Percentiles rank a stretch among this genome's conserved stretches.
phyloP scores from a whole-genome alignment of 2,797 vertebrate genomes.

The Acanthurus tractus region DNA sequence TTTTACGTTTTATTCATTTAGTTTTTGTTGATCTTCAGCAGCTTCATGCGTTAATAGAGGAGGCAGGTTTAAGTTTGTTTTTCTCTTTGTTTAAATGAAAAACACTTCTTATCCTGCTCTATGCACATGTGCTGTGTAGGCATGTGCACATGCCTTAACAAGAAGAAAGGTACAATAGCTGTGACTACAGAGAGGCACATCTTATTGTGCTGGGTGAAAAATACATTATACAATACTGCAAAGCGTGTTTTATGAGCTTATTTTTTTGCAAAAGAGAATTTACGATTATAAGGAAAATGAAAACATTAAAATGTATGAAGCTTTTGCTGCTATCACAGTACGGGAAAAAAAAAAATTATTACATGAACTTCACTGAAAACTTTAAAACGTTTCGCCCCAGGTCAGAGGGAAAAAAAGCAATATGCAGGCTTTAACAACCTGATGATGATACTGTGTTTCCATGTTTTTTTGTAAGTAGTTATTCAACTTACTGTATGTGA shows the following conservation, averaged over 20 bases:
- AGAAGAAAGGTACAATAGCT: constrained; percentile 59
- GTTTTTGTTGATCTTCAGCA: constrained; percentile 35
- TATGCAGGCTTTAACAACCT: constrained; percentile 66
- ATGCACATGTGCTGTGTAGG: constrained; percentile 74
- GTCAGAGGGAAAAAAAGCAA: constrained; percentile 61
- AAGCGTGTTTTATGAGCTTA: constrained; percentile 47
- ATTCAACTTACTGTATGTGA: constrained; percentile 40
- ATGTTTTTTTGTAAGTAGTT: constrained; percentile 45
- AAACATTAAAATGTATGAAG: constrained; percentile 34
- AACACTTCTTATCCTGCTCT: constrained; percentile 66
- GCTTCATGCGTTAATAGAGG: constrained; percentile 41
- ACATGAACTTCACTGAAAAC: constrained; percentile 44
- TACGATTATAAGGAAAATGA: constrained; percentile 23
- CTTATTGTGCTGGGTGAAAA: constrained; percentile 52
- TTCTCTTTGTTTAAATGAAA: constrained; percentile 48
- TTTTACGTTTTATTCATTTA: constrained; percentile 23
- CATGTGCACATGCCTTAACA: constrained; percentile 81
- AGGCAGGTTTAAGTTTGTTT: constrained; percentile 31
- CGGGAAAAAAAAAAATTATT: constrained; percentile 59
- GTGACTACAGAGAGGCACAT: constrained; percentile 56
- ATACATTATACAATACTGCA: constrained; percentile 45
- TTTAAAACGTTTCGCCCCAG: constrained; percentile 36
- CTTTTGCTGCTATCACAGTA: constrained; percentile 68
- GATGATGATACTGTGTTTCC: constrained; percentile 65
- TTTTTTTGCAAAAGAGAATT: constrained; percentile 60